Conservation (phyloP, 1,140 invertebrate genomes). For the Drosophila santomea region DNA sequence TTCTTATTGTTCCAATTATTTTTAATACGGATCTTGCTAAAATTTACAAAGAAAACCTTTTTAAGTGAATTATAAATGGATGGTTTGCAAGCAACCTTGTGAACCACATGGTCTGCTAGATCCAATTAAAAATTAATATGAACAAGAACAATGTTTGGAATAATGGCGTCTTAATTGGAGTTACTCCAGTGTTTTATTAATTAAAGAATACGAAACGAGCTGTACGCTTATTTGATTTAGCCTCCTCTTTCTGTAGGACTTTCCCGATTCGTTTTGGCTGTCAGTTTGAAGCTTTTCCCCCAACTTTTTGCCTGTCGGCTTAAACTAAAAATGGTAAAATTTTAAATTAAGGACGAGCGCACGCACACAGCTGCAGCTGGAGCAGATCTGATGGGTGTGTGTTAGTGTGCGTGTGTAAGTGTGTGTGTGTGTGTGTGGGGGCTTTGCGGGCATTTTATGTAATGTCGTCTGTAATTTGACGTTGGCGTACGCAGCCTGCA, state of each 20-base stretch:
- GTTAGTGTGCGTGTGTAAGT: slow-evolving; percentile 12
- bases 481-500: slow-evolving; percentile 66
- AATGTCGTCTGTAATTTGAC: slow-evolving; percentile 75
- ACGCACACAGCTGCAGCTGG: slow-evolving; percentile 26
- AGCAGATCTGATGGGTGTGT: slow-evolving; percentile 15
- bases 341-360: slow-evolving; percentile 65
- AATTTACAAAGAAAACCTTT: no score
- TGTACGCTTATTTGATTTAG: background rate
- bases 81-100: background rate
- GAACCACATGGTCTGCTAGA: background rate
- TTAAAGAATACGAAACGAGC: background rate
- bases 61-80: background rate
- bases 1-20: background rate
- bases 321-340: slow-evolving; percentile 73
- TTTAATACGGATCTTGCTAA: background rate
- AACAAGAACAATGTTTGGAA: background rate
- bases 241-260: slow-evolving; percentile 10
- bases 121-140: no score
- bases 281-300: slow-evolving; percentile 8
- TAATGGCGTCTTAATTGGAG: background rate
- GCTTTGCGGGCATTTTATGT: slow-evolving; percentile 63
- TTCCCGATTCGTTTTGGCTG: slow-evolving; percentile 36
- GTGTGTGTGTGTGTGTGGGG: slow-evolving; percentile 6
- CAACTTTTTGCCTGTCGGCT: slow-evolving; percentile 38
- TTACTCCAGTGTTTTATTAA: background rate